phyloP scores from a whole-genome alignment of 2,888 invertebrate genomes.

The Sceliomorpha sp. region DNA sequence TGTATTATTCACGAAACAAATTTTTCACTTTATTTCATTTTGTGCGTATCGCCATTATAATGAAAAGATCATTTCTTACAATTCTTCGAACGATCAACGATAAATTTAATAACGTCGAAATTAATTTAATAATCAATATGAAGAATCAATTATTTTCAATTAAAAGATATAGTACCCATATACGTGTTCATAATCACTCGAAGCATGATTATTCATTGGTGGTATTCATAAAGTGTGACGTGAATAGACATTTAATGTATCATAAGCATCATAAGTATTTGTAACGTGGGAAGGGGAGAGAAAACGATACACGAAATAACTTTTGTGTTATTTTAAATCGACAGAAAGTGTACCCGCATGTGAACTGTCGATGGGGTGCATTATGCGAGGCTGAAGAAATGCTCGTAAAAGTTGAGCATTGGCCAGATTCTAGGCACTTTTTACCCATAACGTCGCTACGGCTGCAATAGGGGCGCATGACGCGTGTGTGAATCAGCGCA shows the following conservation, averaged over 20 bases:
- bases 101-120: too few species aligned
- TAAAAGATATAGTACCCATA: slow-evolving; percentile 1
- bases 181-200: slow-evolving; percentile 5
- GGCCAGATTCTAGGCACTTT: slow-evolving; percentile 5
- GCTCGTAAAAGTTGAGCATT: slow-evolving; percentile 23
- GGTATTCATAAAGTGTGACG: slow-evolving; percentile 14
- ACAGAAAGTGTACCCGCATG: slow-evolving; percentile 58
- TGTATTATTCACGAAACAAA: too few species aligned
- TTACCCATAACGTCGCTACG: slow-evolving; percentile 15
- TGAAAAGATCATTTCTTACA: too few species aligned
- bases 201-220: slow-evolving; percentile 31
- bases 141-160: too few species aligned
- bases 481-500: slow-evolving; percentile 61
- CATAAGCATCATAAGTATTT: slow-evolving; percentile 42
- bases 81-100: too few species aligned
- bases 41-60: too few species aligned
- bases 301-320: slow-evolving; percentile 21
- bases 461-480: slow-evolving; percentile 59
- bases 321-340: slow-evolving; percentile 51
- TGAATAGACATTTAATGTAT: slow-evolving; percentile 47
- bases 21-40: too few species aligned
- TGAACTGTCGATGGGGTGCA: slow-evolving; percentile 45
- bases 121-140: too few species aligned
- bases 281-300: slow-evolving; percentile 14
- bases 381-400: slow-evolving; percentile 23